Evolutionary conservation across 64 coral and sea anemone genomes (phyloP).

Genomic region (Dendrophyllia cribrosa): DNA sequence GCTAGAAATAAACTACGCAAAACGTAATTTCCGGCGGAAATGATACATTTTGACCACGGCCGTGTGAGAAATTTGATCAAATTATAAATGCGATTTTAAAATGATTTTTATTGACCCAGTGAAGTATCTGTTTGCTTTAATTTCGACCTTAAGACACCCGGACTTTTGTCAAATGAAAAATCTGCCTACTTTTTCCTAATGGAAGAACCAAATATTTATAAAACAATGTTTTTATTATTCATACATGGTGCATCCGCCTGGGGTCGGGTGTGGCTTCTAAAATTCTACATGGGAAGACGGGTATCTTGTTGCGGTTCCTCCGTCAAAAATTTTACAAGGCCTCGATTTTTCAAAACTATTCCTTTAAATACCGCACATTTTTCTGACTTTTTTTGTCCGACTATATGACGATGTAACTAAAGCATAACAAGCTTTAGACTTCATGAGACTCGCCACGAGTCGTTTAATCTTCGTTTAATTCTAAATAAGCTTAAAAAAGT

Average conservation of each 20-base stretch:
- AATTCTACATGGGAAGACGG: background rate
- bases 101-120: background rate
- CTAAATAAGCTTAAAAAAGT: too few relatives aligned
- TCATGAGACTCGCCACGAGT: too few relatives aligned
- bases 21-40: conserved; percentile 26
- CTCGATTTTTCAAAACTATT: background rate
- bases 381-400: background rate
- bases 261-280: background rate
- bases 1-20: background rate
- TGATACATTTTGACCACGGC: background rate
- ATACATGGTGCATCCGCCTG: background rate
- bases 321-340: background rate
- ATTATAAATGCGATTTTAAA: conserved; percentile 8
- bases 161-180: conserved; percentile 1
- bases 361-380: background rate
- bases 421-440: background rate
- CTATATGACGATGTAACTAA: background rate
- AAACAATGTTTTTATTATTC: background rate
- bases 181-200: background rate
- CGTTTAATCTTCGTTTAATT: too few relatives aligned
- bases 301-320: background rate
- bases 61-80: background rate
- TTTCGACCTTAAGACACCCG: background rate
- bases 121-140: conserved; percentile 10
- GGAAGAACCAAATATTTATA: background rate